Conservation (phyloP, 2,888 invertebrate genomes). For the Ormyrus pomaceus region DNA sequence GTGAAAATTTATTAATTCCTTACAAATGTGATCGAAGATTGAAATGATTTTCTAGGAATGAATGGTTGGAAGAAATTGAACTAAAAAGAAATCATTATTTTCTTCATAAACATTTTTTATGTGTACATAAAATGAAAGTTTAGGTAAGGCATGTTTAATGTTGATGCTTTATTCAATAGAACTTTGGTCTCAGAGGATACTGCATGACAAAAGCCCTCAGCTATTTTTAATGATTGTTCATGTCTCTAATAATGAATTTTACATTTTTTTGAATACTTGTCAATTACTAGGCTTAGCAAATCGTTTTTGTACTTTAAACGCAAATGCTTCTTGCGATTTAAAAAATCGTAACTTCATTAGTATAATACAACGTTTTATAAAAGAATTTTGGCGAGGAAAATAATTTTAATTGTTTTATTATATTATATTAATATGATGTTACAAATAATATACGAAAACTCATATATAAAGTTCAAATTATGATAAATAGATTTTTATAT, state of each 20-base stretch:
- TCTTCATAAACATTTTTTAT: constrained; percentile 51
- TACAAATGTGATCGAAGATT: neutral
- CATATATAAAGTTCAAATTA: constrained; percentile 22
- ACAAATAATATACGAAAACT: constrained; percentile 36
- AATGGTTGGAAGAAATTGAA: constrained; percentile 26
- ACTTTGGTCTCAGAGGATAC: constrained; percentile 44
- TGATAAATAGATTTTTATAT: constrained; percentile 39
- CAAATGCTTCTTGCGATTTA: constrained; percentile 29
- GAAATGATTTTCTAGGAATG: neutral
- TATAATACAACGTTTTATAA: constrained; percentile 13
- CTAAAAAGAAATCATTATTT: constrained; percentile 40
- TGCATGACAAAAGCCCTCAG: constrained; percentile 23
- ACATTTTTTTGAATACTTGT: constrained; percentile 17
- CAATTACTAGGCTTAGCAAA: constrained; percentile 42
- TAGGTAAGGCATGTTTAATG: constrained; percentile 39
- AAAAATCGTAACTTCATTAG: constrained; percentile 13
- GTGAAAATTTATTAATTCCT: constrained; percentile 41
- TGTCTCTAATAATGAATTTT: constrained; percentile 37
- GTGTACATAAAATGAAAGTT: constrained; percentile 47
- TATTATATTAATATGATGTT: constrained; percentile 10
- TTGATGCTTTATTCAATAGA: constrained; percentile 38
- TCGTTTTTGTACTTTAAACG: constrained; percentile 44
- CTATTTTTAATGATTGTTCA: constrained; percentile 31
- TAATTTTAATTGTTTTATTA: constrained; percentile 19
- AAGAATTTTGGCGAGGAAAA: constrained; percentile 35